Evolutionary conservation across 2,888 invertebrate genomes (phyloP).

Genomic region (Xylocampa areola): DNA sequence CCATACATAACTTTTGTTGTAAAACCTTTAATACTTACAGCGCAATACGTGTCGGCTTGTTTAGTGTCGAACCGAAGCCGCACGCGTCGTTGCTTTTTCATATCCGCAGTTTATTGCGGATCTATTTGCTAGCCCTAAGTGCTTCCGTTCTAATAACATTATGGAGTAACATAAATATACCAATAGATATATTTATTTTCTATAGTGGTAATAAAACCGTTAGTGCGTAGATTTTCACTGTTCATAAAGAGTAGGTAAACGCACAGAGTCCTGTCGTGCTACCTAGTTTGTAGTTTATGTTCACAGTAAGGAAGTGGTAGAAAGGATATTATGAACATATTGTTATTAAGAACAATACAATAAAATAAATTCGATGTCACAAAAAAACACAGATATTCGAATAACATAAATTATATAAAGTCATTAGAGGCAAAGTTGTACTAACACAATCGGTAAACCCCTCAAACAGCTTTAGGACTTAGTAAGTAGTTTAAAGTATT

Average conservation of each 20-base stretch:
- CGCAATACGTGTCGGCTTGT: conserved; percentile 68
- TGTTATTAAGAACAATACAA: no score
- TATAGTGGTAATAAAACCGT: no score
- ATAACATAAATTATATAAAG: conserved; percentile 7
- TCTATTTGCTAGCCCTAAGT: conserved; percentile 55
- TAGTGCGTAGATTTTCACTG: no score
- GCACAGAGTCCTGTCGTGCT: no score
- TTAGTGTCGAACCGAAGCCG: conserved; percentile 63
- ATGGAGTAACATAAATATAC: conserved; percentile 17
- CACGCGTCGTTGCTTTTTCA: conserved; percentile 58
- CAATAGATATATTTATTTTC: no score
- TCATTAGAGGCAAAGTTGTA: conserved; percentile 5
- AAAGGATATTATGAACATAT: no score
- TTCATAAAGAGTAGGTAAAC: no score
- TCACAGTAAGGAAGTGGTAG: no score
- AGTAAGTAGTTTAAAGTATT: conserved; percentile 6
- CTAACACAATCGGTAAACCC: conserved; percentile 6
- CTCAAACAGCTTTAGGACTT: not conserved
- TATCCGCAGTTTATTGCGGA: conserved; percentile 49
- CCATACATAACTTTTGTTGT: conserved; percentile 81
- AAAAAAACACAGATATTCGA: conserved; percentile 2
- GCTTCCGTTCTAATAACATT: conserved; percentile 46
- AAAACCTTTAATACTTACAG: conserved; percentile 81
- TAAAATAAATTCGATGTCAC: not conserved
- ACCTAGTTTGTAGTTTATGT: no score